Percentiles rank a stretch among this genome's conserved stretches.
Conservation (phyloP, 2,113 vertebrate genomes). For the Myiagra hebetior region DNA sequence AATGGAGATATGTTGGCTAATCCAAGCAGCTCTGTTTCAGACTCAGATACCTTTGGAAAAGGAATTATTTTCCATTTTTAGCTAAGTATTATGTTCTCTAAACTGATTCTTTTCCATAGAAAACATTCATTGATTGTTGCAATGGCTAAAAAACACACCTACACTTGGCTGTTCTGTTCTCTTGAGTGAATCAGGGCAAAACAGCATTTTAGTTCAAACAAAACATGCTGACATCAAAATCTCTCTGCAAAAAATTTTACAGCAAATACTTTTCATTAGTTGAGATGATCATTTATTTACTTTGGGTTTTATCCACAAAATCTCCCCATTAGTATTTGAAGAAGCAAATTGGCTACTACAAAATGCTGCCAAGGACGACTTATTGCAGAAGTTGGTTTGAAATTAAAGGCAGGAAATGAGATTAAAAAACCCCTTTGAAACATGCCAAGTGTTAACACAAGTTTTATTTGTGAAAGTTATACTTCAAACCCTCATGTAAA, state of each 20-base stretch:
- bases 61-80: not conserved
- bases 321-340: not conserved
- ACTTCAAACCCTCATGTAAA: not conserved
- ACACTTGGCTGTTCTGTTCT: not conserved
- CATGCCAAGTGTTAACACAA: not conserved
- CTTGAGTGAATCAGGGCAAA: not conserved
- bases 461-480: not conserved
- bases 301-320: not conserved
- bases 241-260: not conserved
- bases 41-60: not conserved
- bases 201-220: not conserved
- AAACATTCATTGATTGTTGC: not conserved
- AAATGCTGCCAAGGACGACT: conserved; percentile 5
- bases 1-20: not conserved
- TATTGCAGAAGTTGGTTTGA: not conserved
- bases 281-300: not conserved
- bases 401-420: conserved; percentile 34
- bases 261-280: not conserved
- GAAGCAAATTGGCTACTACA: not conserved
- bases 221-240: not conserved
- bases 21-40: not conserved
- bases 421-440: not conserved
- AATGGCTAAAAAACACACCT: not conserved
- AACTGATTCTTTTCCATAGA: not conserved
- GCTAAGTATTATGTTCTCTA: not conserved